phyloP scores from a whole-genome alignment of 1,140 invertebrate species.

The Thaumetopoea pityocampa region DNA sequence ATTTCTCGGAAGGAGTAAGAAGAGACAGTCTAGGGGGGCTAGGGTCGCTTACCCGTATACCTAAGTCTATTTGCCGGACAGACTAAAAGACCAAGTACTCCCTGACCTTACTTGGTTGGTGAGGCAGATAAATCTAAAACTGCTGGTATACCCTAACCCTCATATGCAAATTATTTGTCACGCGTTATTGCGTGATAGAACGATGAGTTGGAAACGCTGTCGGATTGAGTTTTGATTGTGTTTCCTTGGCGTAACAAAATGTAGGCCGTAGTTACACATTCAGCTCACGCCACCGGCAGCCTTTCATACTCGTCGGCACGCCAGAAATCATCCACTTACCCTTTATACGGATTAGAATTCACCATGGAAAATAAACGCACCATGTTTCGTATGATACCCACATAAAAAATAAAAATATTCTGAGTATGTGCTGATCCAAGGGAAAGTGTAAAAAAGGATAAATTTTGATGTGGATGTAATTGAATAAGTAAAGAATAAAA shows the following conservation, averaged over 20 bases:
- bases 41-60: too few species aligned
- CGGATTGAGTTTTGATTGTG: slow-evolving; percentile 60
- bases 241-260: slow-evolving; percentile 38
- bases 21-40: too few species aligned
- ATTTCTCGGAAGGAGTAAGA: too few species aligned
- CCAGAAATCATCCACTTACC: slow-evolving; percentile 37
- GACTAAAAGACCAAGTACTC: too few species aligned
- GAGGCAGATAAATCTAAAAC: background rate
- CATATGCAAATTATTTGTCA: slow-evolving; percentile 9
- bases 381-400: slow-evolving; percentile 13
- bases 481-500: too few species aligned
- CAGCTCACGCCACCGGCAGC: slow-evolving; percentile 38
- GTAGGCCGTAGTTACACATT: slow-evolving; percentile 47
- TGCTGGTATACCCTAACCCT: background rate
- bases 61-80: too few species aligned
- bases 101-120: too few species aligned
- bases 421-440: too few species aligned
- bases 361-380: slow-evolving; percentile 7
- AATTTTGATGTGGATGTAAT: too few species aligned
- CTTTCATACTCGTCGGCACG: slow-evolving; percentile 29
- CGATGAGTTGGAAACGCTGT: slow-evolving; percentile 47
- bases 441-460: too few species aligned
- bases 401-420: slow-evolving; percentile 13
- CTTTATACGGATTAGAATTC: slow-evolving; percentile 29
- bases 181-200: slow-evolving; percentile 34